Conservation (phyloP, 2,797 vertebrate genomes). For the Poeciliopsis infans region DNA sequence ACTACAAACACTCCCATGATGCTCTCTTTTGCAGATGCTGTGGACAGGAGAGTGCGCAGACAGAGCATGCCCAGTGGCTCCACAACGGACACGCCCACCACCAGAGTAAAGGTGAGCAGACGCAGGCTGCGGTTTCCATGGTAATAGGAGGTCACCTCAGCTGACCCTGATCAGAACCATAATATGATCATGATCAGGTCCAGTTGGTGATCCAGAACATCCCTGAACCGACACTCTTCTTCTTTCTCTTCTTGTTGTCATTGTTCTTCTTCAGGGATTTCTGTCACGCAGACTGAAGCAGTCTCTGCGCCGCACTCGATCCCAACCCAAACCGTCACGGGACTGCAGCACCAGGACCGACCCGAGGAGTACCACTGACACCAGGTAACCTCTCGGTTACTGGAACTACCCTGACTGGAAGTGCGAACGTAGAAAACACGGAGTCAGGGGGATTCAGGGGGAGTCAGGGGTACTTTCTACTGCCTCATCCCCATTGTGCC, state of each 20-base stretch:
- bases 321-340: conserved; percentile 61
- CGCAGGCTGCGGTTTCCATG: conserved; percentile 85
- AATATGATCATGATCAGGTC: not conserved
- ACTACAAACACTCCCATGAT: conserved; percentile 40
- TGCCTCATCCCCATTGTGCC: too few relatives aligned
- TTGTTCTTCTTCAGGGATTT: conserved; percentile 44
- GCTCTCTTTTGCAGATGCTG: conserved; percentile 50
- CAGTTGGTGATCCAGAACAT: not conserved
- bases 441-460: too few relatives aligned
- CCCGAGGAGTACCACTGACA: not conserved
- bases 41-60: conserved; percentile 26
- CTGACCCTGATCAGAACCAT: conserved; percentile 1
- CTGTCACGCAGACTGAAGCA: conserved; percentile 61
- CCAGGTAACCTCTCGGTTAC: conserved; percentile 43
- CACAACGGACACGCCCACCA: conserved; percentile 42
- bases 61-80: conserved; percentile 59
- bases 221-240: not conserved
- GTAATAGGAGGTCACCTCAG: conserved; percentile 80
- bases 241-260: not conserved
- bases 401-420: not conserved
- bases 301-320: conserved; percentile 59
- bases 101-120: conserved; percentile 54
- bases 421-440: not conserved
- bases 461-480: too few relatives aligned
- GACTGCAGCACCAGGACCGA: conserved; percentile 50